These are phyloP conservation scores for Dasypus novemcinctus DNA, from an alignment of 2,113 vertebrate species.

Conservation along the genomic window DNA sequence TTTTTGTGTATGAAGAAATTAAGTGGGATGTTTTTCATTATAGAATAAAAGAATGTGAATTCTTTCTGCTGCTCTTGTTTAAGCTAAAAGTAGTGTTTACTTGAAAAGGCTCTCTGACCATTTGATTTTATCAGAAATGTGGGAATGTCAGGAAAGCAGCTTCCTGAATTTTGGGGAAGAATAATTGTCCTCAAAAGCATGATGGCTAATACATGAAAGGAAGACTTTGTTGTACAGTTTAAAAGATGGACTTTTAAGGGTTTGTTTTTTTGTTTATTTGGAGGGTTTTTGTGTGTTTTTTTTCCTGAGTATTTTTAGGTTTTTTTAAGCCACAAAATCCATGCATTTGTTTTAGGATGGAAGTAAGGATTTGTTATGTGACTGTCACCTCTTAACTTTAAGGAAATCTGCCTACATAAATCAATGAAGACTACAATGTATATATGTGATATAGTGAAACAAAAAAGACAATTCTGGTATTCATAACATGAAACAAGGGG, in stretches of 20 bases:
- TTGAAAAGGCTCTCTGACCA: conserved; percentile 72
- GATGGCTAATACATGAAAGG: neutral
- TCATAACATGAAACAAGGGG: conserved; percentile 68
- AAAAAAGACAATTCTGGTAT: conserved; percentile 65
- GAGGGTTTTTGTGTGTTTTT: neutral
- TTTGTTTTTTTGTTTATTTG: conserved; percentile 18
- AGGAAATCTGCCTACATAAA: conserved; percentile 53
- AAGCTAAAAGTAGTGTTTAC: conserved; percentile 74
- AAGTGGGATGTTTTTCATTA: conserved; percentile 60
- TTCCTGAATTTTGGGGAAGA: conserved; percentile 38
- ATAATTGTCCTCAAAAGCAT: conserved; percentile 36
- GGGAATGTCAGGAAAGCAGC: conserved; percentile 23
- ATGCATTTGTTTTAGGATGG: conserved; percentile 58
- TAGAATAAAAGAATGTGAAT: conserved; percentile 79
- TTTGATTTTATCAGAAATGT: conserved; percentile 60
- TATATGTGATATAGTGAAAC: conserved; percentile 72
- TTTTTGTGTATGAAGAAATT: neutral
- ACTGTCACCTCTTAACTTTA: conserved; percentile 65
- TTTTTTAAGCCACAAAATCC: conserved; percentile 57
- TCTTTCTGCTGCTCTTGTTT: conserved; percentile 73
- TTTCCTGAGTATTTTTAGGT: neutral
- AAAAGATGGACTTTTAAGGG: conserved; percentile 40
- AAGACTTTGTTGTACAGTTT: conserved; percentile 48
- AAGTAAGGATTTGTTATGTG: conserved; percentile 55
- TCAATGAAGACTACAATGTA: conserved; percentile 64